These are phyloP conservation scores for Acromyrmex charruanus DNA, from an alignment of 1,140 invertebrate genomes.

Conservation along the genomic window DNA sequence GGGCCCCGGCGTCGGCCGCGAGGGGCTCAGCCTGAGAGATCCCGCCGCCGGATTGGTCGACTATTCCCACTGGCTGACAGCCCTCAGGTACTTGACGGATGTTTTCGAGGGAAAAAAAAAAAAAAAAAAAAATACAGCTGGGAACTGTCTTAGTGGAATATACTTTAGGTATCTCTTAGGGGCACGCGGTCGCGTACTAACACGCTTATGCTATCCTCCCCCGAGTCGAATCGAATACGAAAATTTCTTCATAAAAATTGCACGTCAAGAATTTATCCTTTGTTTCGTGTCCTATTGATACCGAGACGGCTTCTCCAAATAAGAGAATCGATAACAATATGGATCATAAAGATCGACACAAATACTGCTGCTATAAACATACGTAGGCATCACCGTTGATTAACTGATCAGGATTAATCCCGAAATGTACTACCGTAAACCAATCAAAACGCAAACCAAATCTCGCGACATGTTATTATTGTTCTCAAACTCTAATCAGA, in stretches of 20 bases:
- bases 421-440: conserved; percentile 6
- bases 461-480: neutral
- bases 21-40: conserved; percentile 86
- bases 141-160: conserved; percentile 61
- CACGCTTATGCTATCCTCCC: conserved; percentile 72
- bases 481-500: neutral
- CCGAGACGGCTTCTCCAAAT: conserved; percentile 8
- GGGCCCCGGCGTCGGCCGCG: conserved; percentile 85
- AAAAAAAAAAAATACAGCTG: conserved; percentile 37
- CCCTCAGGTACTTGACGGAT: conserved; percentile 85
- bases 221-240: conserved; percentile 5
- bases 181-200: conserved; percentile 82
- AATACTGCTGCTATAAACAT: neutral
- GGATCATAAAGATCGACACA: neutral
- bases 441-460: neutral
- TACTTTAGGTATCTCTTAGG: conserved; percentile 68
- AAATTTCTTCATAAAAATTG: conserved; percentile 15
- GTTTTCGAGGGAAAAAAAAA: conserved; percentile 77
- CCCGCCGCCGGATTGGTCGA: conserved; percentile 86
- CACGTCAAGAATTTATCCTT: conserved; percentile 17
- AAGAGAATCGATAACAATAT: neutral
- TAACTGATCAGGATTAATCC: conserved; percentile 26
- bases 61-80: conserved; percentile 87
- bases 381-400: conserved; percentile 10
- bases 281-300: neutral